Base-by-base conservation (phyloP, 2,797 vertebrate species). In the Tragelaphus eurycerus region DNA sequence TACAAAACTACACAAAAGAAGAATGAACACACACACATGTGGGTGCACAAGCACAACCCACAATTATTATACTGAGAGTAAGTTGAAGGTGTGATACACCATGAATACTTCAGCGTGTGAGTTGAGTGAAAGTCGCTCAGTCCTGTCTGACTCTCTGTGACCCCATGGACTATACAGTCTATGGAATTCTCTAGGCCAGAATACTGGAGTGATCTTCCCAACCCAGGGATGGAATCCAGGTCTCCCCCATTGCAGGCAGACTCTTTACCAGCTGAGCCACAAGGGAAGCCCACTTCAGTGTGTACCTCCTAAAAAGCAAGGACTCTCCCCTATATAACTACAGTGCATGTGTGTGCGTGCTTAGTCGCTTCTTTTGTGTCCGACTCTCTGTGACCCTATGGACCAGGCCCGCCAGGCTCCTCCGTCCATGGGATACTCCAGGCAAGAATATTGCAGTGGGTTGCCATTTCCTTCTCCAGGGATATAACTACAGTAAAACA, bases 301-400 rank as follows among this genome's bases (percentile, higher is more conserved):
- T 6, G 5, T 25, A 23, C 15, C 12, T 71, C 50, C 79, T 83
- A 16, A 64, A 64, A 81, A 17, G 7, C 46, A 62, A 64, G n/a
- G 55, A 19, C n/a, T 29, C 50, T 43, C 34, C 31, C 17, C 23
- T 67, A 10, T 7, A 46, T 4, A 16, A 71, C 10, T 21, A 46
- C 3, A 2, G 38, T 27, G 38, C 0, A 6, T 76, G 23, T 74
- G 67, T 25, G 34, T 7, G 6, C 1, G 1, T 6, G 64, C 57
- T 34, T 71, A 27, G 71, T 27, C 6, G 0, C 23, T 74, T 15
- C 38, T 27, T 0, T 74, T 0, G 2, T 6, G 71, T 46, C 71
- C 1, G 1, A 76, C 38, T 46, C 34, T 43, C 38, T 74, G 71
- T 0, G 38, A 74, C 71, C 21, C 71, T 43, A 74, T 3, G 13